Base-by-base conservation (phyloP, 2,797 vertebrate species). In the Lutra lutra region DNA sequence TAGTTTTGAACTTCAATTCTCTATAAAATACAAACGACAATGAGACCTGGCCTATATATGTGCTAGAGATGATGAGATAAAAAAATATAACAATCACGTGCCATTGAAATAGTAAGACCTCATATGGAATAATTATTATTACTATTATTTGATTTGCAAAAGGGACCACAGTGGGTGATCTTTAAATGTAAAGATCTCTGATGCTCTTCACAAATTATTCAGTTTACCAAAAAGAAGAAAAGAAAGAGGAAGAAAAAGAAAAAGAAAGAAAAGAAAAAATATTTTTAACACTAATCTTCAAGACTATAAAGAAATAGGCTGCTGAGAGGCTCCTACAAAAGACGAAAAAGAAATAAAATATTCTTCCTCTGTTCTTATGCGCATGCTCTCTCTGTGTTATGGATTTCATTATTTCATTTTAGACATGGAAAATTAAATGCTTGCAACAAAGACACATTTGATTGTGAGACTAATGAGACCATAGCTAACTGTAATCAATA, bases 401-500 rank as follows among this genome's bases (percentile, higher is more conserved):
- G 58, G 29, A 75, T 86, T 78, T 68, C 29, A 92, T 96, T 85
- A 97, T 86, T 95, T 82, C 46, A 89, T 77, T 92, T 93, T 84
- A 70, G 46, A 91, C 32, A 5, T 32, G 96, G 43, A 97, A 96
- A 93, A 86, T 84, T 93, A 86, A 96, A 80, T 9, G 68, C n/a
- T 89, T 80, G n/a, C 82, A 75, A 91, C 14, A 77, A 91, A 40
- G 23, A 80, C 56, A 96, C 27, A 90, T 58, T 86, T 95, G 91
- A 96, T 38, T 92, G 60, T 20, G 20, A 87, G 35, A 96, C 86
- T 95, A 96, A 91, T 62, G 79, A 93, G 23, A 82, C 14, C 7
- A 66, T 51, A 92, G 56, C 38, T 94, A 96, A 94, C 95, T 91
- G 32, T 58, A 93, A 95, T 90, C 51, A 96, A 70, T 90, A 94